These are phyloP conservation scores for Orthonyx spaldingii DNA, from an alignment of 2,113 vertebrate species.

Conservation along the genomic window DNA sequence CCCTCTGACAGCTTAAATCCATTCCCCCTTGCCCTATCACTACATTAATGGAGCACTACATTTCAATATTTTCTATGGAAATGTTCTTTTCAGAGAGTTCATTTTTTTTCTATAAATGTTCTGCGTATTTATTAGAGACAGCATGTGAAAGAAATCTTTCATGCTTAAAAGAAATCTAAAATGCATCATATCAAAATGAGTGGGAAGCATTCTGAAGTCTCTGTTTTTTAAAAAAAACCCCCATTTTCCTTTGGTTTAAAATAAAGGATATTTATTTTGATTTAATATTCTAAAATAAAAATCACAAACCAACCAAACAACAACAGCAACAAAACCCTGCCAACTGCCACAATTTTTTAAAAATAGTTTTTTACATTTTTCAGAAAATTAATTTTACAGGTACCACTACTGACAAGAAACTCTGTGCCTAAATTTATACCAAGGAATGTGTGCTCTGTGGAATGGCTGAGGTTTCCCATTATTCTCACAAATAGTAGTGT, in stretches of 20 bases:
- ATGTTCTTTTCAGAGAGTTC: not conserved
- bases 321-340: not conserved
- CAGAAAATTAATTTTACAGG: not conserved
- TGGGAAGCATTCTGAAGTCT: not conserved
- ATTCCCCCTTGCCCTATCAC: not conserved
- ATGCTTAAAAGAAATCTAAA: not conserved
- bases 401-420: not conserved
- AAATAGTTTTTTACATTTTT: not conserved
- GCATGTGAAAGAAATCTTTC: not conserved
- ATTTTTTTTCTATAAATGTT: not conserved
- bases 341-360: rapidly evolving
- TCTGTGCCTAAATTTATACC: not conserved
- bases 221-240: not conserved
- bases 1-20: not conserved
- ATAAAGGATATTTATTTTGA: not conserved
- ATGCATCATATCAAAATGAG: not conserved
- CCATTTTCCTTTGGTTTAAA: not conserved
- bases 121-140: not conserved
- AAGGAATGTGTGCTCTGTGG: not conserved
- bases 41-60: not conserved
- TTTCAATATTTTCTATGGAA: not conserved
- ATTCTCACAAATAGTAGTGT: not conserved
- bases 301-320: rapidly evolving
- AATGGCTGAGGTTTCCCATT: not conserved
- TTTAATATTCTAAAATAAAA: not conserved